phyloP scores from a whole-genome alignment of 2,113 vertebrate genomes.

The Himantopus leucocephalus region DNA sequence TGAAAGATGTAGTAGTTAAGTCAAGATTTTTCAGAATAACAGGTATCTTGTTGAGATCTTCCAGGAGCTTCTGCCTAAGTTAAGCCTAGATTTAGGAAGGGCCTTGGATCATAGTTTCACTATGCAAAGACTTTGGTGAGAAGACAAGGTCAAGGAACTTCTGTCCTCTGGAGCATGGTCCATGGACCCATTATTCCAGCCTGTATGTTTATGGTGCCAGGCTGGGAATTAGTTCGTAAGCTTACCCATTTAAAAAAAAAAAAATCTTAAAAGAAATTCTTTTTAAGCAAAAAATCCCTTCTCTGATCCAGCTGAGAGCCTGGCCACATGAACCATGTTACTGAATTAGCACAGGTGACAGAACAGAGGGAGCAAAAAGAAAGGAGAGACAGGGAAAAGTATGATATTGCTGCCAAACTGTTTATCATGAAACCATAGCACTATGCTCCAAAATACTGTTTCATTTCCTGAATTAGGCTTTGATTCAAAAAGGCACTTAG shows the following conservation, averaged over 20 bases:
- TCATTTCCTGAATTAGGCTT: constrained; percentile 10
- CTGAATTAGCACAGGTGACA: neutral
- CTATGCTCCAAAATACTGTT: neutral
- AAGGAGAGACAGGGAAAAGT: neutral
- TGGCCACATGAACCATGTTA: neutral
- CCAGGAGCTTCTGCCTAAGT: neutral
- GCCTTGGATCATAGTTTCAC: neutral
- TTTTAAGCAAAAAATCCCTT: neutral
- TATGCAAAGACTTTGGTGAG: neutral
- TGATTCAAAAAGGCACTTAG: constrained; percentile 46
- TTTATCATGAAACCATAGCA: neutral
- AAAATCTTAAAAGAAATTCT: neutral
- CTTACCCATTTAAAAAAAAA: neutral
- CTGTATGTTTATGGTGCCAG: neutral
- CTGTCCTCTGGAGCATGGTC: neutral
- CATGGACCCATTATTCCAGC: neutral
- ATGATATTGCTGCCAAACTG: neutral
- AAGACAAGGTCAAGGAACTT: neutral
- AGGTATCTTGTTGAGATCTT: neutral
- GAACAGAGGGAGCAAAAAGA: neutral
- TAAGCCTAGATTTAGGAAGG: neutral
- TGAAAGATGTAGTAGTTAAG: neutral
- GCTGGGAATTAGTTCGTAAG: neutral
- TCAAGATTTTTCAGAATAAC: neutral
- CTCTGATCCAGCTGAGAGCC: neutral